Percentiles rank a stretch among this genome's conserved stretches.
Conservation (phyloP, 2,113 vertebrate species). For the Myrmecobius fasciatus region DNA sequence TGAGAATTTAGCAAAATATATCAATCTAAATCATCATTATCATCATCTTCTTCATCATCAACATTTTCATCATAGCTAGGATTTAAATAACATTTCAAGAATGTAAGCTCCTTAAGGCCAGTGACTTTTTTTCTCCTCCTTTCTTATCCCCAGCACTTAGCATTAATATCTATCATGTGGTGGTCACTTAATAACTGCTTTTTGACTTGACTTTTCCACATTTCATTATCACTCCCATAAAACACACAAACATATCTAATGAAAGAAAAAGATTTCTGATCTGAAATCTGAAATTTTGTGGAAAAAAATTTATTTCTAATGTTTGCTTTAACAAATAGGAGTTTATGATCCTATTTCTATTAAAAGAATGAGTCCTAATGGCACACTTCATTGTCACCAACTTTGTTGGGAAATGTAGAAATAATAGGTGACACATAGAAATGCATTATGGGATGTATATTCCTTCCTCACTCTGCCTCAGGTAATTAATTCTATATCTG, state of each 20-base stretch:
- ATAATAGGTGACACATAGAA: background rate
- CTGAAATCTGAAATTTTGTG: background rate
- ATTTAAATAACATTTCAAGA: background rate
- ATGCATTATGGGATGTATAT: background rate
- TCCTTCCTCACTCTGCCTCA: background rate
- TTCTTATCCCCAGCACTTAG: background rate
- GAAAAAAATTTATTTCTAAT: background rate
- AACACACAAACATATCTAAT: background rate
- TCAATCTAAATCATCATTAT: background rate
- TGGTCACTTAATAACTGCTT: background rate
- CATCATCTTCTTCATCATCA: background rate
- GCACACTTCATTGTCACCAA: background rate
- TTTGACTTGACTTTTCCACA: background rate
- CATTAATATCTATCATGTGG: background rate
- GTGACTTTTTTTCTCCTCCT: background rate
- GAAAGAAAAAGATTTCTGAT: background rate
- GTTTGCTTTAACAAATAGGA: background rate
- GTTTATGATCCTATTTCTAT: background rate
- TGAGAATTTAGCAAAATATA: background rate
- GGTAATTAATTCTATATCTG: background rate
- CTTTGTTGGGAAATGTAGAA: background rate
- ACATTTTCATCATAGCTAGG: background rate
- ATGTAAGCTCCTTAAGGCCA: background rate
- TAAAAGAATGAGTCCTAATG: background rate
- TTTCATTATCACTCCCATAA: background rate